phyloP scores from a whole-genome alignment of 2,888 invertebrate genomes.

The Orchestes rusci region DNA sequence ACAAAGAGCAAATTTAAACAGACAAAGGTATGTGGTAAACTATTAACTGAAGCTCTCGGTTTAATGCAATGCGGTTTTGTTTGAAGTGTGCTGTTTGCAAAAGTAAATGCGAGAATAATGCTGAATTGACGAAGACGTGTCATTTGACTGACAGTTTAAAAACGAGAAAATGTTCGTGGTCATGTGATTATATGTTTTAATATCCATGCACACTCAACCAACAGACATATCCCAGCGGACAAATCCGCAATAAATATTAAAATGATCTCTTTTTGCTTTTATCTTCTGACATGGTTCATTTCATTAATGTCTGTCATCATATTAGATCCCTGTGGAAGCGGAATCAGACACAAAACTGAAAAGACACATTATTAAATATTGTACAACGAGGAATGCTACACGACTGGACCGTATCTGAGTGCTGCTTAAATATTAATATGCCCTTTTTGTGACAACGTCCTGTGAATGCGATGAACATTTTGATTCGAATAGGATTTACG shows the following conservation, averaged over 20 bases:
- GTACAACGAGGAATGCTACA: slow-evolving; percentile 23
- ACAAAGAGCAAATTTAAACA: slow-evolving; percentile 18
- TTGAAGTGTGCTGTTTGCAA: too few species aligned
- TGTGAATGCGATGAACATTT: too few species aligned
- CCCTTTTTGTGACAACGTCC: slow-evolving; percentile 10
- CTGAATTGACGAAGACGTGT: too few species aligned
- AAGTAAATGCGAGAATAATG: too few species aligned
- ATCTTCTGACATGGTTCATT: slow-evolving; percentile 16
- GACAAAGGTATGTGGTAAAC: slow-evolving; percentile 13
- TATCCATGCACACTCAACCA: too few species aligned
- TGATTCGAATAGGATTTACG: too few species aligned
- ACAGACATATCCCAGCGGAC: slow-evolving; percentile 1
- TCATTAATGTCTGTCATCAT: slow-evolving; percentile 14
- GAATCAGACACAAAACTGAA: slow-evolving; percentile 14
- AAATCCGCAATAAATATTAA: slow-evolving; percentile 8
- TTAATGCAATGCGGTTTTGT: slow-evolving; percentile 11
- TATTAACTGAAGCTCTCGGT: slow-evolving; percentile 6
- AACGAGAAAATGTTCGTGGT: too few species aligned
- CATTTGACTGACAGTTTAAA: too few species aligned
- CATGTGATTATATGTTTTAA: too few species aligned
- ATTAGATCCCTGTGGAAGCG: slow-evolving; percentile 13
- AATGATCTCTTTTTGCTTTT: slow-evolving; percentile 9
- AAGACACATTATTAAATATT: slow-evolving; percentile 26
- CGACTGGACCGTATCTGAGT: slow-evolving; percentile 30
- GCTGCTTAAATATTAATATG: slow-evolving; percentile 27